phyloP scores from a whole-genome alignment of 2,888 invertebrate species.

The Lissocephala sabroskyi region DNA sequence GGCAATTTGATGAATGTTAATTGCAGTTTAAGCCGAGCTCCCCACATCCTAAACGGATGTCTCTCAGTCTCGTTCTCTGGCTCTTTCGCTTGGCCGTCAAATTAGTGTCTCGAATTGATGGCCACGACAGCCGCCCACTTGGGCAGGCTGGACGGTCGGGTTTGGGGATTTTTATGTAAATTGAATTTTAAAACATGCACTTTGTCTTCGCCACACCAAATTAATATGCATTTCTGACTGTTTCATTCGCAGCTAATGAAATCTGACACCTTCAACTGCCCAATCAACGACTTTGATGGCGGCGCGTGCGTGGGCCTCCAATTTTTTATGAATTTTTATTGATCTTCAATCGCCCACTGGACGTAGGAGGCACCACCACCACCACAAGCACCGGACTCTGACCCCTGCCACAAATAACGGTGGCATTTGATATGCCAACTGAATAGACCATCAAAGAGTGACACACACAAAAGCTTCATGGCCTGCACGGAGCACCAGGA shows the following conservation, averaged over 20 bases:
- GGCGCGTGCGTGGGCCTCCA: conserved; percentile 21
- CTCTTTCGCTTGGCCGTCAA: neutral
- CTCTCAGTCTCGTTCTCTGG: neutral
- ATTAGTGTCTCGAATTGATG: neutral
- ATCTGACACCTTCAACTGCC: conserved; percentile 37
- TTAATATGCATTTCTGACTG: conserved; percentile 19
- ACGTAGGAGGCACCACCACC: neutral
- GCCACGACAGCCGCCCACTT: conserved; percentile 30
- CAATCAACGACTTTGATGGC: conserved; percentile 18
- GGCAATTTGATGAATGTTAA: conserved; percentile 57
- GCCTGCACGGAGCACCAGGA: conserved; percentile 51
- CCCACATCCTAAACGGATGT: conserved; percentile 15
- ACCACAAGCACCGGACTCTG: no score
- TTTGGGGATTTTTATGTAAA: conserved; percentile 15
- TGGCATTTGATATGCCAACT: conserved; percentile 18
- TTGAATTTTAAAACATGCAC: conserved; percentile 27
- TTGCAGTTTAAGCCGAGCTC: conserved; percentile 45
- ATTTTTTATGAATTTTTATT: conserved; percentile 30
- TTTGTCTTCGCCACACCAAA: conserved; percentile 24
- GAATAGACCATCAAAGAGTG: conserved; percentile 23
- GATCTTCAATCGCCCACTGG: conserved; percentile 17
- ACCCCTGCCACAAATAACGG: no score
- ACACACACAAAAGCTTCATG: conserved; percentile 19
- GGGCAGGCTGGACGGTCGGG: no score
- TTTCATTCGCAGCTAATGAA: conserved; percentile 48